These are phyloP conservation scores for Drosophila multiciliata DNA, from an alignment of 2,888 invertebrate species.

Conservation along the genomic window DNA sequence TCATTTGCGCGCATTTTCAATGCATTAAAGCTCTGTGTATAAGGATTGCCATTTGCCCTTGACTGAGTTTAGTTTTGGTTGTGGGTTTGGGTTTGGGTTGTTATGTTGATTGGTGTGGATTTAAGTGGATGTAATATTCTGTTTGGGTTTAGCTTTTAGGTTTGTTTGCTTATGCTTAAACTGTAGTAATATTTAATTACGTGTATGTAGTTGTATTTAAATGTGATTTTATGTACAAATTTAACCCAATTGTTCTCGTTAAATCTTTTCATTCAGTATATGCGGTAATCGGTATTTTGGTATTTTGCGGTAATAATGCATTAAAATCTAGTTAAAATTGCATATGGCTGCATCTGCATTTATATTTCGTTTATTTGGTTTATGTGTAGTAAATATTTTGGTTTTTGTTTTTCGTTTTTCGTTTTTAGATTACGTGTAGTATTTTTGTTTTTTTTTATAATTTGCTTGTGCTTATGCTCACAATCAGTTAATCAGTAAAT, in stretches of 20 bases:
- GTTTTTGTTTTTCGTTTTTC: conserved; percentile 25
- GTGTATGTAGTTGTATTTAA: conserved; percentile 72
- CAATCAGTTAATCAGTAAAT: conserved; percentile 61
- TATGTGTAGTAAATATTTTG: conserved; percentile 61
- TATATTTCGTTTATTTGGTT: conserved; percentile 68
- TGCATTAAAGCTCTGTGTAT: conserved; percentile 63
- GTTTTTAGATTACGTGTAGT: conserved; percentile 43
- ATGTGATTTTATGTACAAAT: conserved; percentile 73
- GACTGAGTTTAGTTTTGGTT: conserved; percentile 24
- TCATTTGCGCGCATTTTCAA: conserved; percentile 74
- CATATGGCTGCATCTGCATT: conserved; percentile 76
- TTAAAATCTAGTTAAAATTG: conserved; percentile 81
- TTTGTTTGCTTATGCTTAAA: conserved; percentile 71
- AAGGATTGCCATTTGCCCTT: conserved; percentile 47
- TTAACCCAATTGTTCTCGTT: conserved; percentile 61
- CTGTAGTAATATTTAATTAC: conserved; percentile 79
- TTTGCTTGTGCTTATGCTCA: conserved; percentile 48
- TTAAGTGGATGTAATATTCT: conserved; percentile 32
- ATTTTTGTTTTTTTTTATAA: conserved; percentile 27
- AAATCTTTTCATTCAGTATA: conserved; percentile 55
- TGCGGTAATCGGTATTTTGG: conserved; percentile 63
- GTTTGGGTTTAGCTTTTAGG: conserved; percentile 48
- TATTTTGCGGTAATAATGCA: conserved; percentile 76
- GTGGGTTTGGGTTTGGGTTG: neutral
- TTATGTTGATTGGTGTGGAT: conserved; percentile 14